phyloP scores from a whole-genome alignment of 2,113 vertebrate genomes.

The Apus apus region DNA sequence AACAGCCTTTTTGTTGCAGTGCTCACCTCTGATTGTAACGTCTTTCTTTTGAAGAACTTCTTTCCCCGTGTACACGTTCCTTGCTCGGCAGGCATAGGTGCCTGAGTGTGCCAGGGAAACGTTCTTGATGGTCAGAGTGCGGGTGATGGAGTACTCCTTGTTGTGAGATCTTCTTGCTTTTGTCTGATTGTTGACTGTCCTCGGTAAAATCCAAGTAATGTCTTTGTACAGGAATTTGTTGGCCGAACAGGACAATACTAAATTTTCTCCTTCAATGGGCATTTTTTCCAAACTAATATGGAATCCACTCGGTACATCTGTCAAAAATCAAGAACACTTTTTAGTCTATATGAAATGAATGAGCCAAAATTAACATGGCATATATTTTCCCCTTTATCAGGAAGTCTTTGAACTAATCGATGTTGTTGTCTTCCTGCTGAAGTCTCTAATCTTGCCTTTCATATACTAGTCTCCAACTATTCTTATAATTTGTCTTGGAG shows the following conservation, averaged over 20 bases:
- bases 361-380: background rate
- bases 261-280: conserved; percentile 87
- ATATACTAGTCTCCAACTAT: background rate
- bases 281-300: conserved; percentile 80
- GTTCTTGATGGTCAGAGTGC: conserved; percentile 83
- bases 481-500: background rate
- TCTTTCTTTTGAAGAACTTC: conserved; percentile 83
- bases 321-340: conserved; percentile 57
- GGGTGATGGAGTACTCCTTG: conserved; percentile 81
- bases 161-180: conserved; percentile 67
- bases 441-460: conserved; percentile 17
- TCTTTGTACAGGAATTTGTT: conserved; percentile 90
- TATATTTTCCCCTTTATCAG: conserved; percentile 4
- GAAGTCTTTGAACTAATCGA: conserved; percentile 17
- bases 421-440: background rate
- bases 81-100: conserved; percentile 87
- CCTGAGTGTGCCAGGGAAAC: conserved; percentile 85
- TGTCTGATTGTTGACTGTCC: conserved; percentile 73
- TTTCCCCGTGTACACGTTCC: conserved; percentile 84
- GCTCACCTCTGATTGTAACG: conserved; percentile 89
- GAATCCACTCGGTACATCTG: conserved; percentile 90
- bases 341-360: conserved; percentile 8
- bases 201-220: conserved; percentile 84
- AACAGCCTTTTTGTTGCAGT: conserved; percentile 83
- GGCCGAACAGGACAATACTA: conserved; percentile 86